phyloP scores from a whole-genome alignment of 2,113 vertebrate genomes.

The Pogonocichla stellata region DNA sequence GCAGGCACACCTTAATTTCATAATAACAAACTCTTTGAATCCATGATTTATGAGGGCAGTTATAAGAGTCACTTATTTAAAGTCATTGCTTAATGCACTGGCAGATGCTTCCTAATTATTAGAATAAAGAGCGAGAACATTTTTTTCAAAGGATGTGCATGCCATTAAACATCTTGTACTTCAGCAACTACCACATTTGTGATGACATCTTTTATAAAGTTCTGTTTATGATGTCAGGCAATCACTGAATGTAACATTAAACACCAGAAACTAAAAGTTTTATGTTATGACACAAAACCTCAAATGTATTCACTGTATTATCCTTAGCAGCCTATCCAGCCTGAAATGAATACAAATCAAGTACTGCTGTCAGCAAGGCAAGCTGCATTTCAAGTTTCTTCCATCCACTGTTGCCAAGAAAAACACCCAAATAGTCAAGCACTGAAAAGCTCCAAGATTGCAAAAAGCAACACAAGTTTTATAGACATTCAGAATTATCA shows the following conservation, averaged over 20 bases:
- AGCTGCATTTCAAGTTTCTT: background rate
- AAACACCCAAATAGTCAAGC: background rate
- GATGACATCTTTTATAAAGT: background rate
- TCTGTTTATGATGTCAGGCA: background rate
- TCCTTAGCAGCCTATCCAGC: background rate
- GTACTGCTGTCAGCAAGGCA: background rate
- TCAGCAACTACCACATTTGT: background rate
- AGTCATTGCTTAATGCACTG: background rate
- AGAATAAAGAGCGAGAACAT: background rate
- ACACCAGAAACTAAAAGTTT: background rate
- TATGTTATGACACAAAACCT: background rate
- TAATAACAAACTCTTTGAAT: background rate
- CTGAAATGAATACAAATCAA: background rate
- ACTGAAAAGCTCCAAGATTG: background rate
- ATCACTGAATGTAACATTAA: background rate
- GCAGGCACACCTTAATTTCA: background rate
- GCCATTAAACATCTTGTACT: background rate
- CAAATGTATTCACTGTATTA: background rate
- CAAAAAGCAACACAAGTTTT: background rate
- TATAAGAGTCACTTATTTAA: slow-evolving; percentile 1
- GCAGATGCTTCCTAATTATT: slow-evolving; percentile 38
- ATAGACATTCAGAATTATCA: background rate
- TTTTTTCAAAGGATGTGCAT: background rate
- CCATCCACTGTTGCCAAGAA: background rate
- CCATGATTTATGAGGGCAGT: background rate